Evolutionary conservation across 2,113 vertebrate genomes (phyloP), one percentile per base, ranked within the genome.

Genomic region (Chlorodrepanis virens): DNA sequence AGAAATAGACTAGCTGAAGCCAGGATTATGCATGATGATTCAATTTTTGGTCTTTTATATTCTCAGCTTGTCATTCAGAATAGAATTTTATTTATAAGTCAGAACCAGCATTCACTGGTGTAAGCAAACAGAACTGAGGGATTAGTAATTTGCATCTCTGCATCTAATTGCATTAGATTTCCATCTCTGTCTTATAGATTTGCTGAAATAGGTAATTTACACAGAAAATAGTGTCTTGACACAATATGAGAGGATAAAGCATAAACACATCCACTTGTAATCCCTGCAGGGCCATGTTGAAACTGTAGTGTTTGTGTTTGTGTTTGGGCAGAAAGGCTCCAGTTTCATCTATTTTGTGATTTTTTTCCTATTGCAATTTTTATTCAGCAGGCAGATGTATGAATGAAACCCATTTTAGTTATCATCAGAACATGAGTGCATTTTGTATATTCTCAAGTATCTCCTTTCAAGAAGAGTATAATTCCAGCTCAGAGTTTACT

Each of bases 101-200:
- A 89, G 79, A 86, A 67, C 31, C 33, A 75, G 24, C 76, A 44
- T 77, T 70, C 6, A 3, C 44, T 81, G 52, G 37, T 71, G 50
- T 93, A 94, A 93, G 88, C 74, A 92, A 76, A 61, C 44, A 86
- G 91, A 92, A 93, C 93, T 84, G 56, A 90, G 80, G 68, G 86
- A 90, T 90, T 92, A 93, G 76, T 63, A 54, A 90, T 97, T 93
- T 96, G 83, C 93, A 92, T 92, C 47, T 94, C 91, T 89, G 91
- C 90, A 91, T 91, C 90, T 97, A 90, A 94, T 93, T 97, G 87
- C 84, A 72, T 95, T 95, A 91, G 87, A 96, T 95, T 95, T 96
- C 60, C 89, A 87, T 94, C 86, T 95, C 86, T 90, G 29, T 90
- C 19, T 81, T 93, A 92, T 6, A 27, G 22, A 90, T 96, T 86